Percentiles rank a stretch among this genome's conserved stretches.
These are phyloP conservation scores for Branchellion lobata DNA, from an alignment of 2,888 invertebrate species.

Conservation along the genomic window DNA sequence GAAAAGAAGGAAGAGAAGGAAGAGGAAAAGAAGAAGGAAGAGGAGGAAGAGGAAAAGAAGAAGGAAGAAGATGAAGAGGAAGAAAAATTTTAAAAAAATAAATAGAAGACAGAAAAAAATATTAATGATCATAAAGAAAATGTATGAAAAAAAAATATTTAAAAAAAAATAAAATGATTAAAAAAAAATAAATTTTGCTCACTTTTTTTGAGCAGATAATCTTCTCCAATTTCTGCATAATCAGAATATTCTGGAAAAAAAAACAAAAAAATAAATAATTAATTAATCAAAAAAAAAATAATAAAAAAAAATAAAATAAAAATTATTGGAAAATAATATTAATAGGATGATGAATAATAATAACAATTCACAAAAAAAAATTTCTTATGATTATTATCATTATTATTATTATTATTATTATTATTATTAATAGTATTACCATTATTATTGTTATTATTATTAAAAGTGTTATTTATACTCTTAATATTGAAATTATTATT, in stretches of 20 bases:
- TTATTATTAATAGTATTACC: not conserved
- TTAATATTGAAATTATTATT: no score
- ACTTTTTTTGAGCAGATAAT: not conserved
- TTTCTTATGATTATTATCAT: no score
- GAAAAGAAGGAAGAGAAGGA: not conserved
- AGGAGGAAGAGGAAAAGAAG: not conserved
- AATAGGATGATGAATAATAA: no score
- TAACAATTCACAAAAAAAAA: no score
- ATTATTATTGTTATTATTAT: not conserved
- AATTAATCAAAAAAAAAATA: no score
- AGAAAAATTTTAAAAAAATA: not conserved
- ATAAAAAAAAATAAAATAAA: no score
- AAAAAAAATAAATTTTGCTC: no score
- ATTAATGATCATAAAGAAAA: not conserved
- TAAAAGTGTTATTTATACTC: no score
- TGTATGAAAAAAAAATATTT: no score
- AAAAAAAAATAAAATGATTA: no score
- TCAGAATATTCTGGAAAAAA: constrained; percentile 18
- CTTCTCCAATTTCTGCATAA: constrained; percentile 36
- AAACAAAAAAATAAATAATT: not conserved
- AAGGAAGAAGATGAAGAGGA: not conserved
- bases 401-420: not conserved
- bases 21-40: not conserved
- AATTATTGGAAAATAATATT: no score
- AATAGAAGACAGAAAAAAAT: not conserved